Evolutionary conservation across 2,888 invertebrate genomes (phyloP).

Genomic region (Synergus umbraculus): DNA sequence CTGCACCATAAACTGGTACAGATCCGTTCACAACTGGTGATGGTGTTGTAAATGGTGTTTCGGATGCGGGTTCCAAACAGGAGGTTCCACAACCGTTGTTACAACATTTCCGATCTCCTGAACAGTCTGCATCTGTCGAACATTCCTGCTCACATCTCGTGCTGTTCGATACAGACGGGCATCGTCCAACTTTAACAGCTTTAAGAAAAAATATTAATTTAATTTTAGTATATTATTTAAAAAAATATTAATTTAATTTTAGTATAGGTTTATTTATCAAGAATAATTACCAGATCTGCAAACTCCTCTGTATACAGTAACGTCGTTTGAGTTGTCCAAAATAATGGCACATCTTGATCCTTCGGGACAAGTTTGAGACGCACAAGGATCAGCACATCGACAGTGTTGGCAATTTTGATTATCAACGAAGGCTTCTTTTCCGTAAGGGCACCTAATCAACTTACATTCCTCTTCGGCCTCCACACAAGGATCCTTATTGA

Average conservation of each 20-base stretch:
- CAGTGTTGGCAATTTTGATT: slow-evolving; percentile 85
- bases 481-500: slow-evolving; percentile 79
- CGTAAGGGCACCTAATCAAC: slow-evolving; percentile 84
- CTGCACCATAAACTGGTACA: slow-evolving; percentile 58
- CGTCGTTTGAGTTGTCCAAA: slow-evolving; percentile 69
- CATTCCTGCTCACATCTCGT: slow-evolving; percentile 86
- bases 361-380: slow-evolving; percentile 80
- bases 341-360: slow-evolving; percentile 85
- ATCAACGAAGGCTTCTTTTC: slow-evolving; percentile 82
- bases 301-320: slow-evolving; percentile 79
- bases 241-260: background rate
- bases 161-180: slow-evolving; percentile 78
- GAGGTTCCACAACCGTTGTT: slow-evolving; percentile 86
- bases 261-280: slow-evolving; percentile 13
- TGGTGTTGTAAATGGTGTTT: slow-evolving; percentile 74
- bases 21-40: slow-evolving; percentile 58
- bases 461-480: slow-evolving; percentile 82
- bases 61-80: slow-evolving; percentile 82
- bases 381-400: slow-evolving; percentile 87
- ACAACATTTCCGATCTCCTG: slow-evolving; percentile 89
- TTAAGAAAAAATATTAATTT: slow-evolving; percentile 41
- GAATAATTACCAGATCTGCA: slow-evolving; percentile 82
- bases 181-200: slow-evolving; percentile 86
- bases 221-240: too few relatives aligned
- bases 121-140: slow-evolving; percentile 89